phyloP scores from a whole-genome alignment of 1,140 invertebrate genomes.

The Mizuhopecten yessoensis region DNA sequence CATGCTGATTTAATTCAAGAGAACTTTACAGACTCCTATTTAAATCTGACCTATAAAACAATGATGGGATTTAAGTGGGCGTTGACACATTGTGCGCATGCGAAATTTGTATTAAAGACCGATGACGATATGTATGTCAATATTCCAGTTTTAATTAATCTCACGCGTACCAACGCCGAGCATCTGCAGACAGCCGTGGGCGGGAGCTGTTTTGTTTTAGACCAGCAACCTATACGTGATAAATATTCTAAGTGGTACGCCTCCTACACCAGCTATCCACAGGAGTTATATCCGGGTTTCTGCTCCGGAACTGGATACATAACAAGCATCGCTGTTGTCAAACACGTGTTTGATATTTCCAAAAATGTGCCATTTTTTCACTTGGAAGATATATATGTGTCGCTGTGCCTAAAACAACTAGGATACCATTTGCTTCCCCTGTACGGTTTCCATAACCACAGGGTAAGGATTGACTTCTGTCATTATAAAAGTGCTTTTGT shows the following conservation, averaged over 20 bases:
- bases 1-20: constrained; percentile 90
- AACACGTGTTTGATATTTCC: constrained; percentile 74
- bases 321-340: constrained; percentile 77
- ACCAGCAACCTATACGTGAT: constrained; percentile 66
- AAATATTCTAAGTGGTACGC: constrained; percentile 82
- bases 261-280: constrained; percentile 76
- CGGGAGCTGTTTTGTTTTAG: constrained; percentile 50
- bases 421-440: constrained; percentile 53
- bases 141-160: constrained; percentile 59
- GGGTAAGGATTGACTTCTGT: constrained; percentile 47
- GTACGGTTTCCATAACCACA: constrained; percentile 55
- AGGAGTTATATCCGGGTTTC: constrained; percentile 80
- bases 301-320: constrained; percentile 83
- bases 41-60: constrained; percentile 94
- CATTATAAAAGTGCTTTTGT: constrained; percentile 42
- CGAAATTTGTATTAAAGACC: constrained; percentile 83
- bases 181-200: constrained; percentile 60
- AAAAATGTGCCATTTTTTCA: constrained; percentile 77
- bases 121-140: constrained; percentile 85
- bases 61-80: constrained; percentile 92
- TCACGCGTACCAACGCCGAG: constrained; percentile 36
- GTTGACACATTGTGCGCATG: constrained; percentile 86
- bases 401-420: constrained; percentile 66
- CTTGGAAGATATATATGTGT: constrained; percentile 82
- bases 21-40: constrained; percentile 90